phyloP scores from a whole-genome alignment of 1,140 invertebrate genomes.

The Conus ventricosus region DNA sequence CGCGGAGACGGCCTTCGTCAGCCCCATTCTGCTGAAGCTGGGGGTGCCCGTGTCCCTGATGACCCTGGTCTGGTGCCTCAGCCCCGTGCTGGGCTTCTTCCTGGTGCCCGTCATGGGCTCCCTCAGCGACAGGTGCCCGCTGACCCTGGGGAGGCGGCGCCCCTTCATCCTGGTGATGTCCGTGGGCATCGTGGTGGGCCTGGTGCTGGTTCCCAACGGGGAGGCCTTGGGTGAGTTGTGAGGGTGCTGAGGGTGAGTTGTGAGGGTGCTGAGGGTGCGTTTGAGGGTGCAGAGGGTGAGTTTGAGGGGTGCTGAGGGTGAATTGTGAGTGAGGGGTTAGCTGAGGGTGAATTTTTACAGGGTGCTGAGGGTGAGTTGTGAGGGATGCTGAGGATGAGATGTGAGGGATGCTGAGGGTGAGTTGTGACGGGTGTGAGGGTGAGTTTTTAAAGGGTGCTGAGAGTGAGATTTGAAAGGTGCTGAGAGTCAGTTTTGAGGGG shows the following conservation, averaged over 20 bases:
- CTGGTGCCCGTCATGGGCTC: constrained; percentile 94
- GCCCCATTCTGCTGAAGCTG: constrained; percentile 93
- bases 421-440: no score
- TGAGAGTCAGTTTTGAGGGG: no score
- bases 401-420: constrained; percentile 56
- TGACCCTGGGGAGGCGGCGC: constrained; percentile 86
- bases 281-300: neutral
- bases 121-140: constrained; percentile 90
- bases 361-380: no score
- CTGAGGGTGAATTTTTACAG: no score
- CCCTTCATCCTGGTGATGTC: constrained; percentile 94
- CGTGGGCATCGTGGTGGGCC: constrained; percentile 84
- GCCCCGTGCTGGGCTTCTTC: constrained; percentile 85
- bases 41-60: constrained; percentile 93
- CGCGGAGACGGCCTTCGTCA: constrained; percentile 97
- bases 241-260: neutral
- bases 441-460: neutral
- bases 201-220: constrained; percentile 87
- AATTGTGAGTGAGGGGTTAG: neutral
- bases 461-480: neutral
- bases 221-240: constrained; percentile 83
- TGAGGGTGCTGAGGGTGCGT: neutral
- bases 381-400: no score
- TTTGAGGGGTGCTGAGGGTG: neutral
- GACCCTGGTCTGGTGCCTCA: constrained; percentile 96